These are phyloP conservation scores for Acanthochromis polyacanthus DNA, from an alignment of 2,113 vertebrate genomes.

Conservation along the genomic window DNA sequence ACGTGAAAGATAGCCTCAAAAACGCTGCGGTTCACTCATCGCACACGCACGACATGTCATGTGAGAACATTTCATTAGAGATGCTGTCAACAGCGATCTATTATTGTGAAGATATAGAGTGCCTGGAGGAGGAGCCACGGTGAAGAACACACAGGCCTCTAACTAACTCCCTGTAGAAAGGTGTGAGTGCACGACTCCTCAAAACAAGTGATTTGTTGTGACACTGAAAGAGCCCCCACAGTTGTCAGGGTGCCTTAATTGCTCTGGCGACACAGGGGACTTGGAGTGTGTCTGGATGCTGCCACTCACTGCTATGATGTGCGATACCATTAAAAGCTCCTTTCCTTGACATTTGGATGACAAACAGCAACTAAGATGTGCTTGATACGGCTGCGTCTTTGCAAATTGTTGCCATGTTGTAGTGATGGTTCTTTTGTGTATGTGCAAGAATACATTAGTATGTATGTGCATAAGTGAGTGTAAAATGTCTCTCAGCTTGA, in stretches of 20 bases:
- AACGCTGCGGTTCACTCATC: conserved; percentile 32
- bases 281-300: conserved; percentile 88
- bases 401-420: conserved; percentile 91
- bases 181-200: conserved; percentile 74
- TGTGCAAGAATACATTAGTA: conserved; percentile 4
- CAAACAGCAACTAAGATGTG: conserved; percentile 94
- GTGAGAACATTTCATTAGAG: conserved; percentile 74
- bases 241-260: conserved; percentile 84
- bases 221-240: conserved; percentile 77
- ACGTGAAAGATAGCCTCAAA: conserved; percentile 32
- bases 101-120: conserved; percentile 49
- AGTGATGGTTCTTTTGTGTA: conserved; percentile 82
- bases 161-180: conserved; percentile 76
- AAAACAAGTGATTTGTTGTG: conserved; percentile 84
- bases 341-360: conserved; percentile 93
- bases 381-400: conserved; percentile 92
- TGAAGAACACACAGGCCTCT: conserved; percentile 54
- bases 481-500: conserved; percentile 88
- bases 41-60: conserved; percentile 39
- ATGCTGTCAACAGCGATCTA: conserved; percentile 72
- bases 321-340: conserved; percentile 92
- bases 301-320: conserved; percentile 89
- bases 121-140: conserved; percentile 65
- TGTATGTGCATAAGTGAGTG: conserved; percentile 53
- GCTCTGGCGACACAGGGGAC: conserved; percentile 79